These are phyloP conservation scores for Ditylenchus weischeri DNA, from an alignment of 2,888 invertebrate genomes.

Conservation along the genomic window DNA sequence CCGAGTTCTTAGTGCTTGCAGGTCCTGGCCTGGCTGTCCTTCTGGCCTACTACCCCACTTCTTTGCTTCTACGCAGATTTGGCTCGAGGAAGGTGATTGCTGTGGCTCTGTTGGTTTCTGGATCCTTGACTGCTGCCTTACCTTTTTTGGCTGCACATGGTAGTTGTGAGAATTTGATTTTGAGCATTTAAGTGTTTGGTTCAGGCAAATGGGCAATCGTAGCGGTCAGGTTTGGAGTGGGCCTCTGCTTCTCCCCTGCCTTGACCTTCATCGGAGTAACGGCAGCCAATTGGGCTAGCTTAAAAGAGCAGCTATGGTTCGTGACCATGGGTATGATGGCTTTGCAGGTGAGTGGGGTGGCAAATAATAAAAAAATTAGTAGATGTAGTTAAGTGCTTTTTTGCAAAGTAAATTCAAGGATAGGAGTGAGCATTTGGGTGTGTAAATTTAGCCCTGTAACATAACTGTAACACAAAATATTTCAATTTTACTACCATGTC, in stretches of 20 bases:
- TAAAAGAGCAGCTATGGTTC: slow-evolving; percentile 50
- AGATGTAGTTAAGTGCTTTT: no score
- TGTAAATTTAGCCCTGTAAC: no score
- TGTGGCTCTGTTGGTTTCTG: slow-evolving; percentile 29
- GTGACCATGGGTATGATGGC: slow-evolving; percentile 40
- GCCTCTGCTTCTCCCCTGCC: slow-evolving; percentile 40
- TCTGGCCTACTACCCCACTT: slow-evolving; percentile 26
- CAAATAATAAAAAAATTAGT: no score
- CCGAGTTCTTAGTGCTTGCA: neutral
- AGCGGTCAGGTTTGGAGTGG: slow-evolving; percentile 40
- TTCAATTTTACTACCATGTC: neutral
- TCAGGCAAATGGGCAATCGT: slow-evolving; percentile 14
- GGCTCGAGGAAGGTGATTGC: slow-evolving; percentile 27
- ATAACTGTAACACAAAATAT: neutral
- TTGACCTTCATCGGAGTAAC: slow-evolving; percentile 44
- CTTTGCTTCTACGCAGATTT: slow-evolving; percentile 18
- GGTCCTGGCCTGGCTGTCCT: slow-evolving; percentile 27
- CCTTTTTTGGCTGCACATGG: slow-evolving; percentile 27
- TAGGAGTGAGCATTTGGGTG: no score
- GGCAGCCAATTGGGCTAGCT: slow-evolving; percentile 47
- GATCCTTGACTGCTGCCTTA: slow-evolving; percentile 23
- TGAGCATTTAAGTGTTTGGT: neutral
- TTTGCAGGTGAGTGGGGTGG: slow-evolving; percentile 34
- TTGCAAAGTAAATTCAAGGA: no score
- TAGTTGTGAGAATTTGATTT: slow-evolving; percentile 14